These are phyloP conservation scores for Sciurus niger DNA, from an alignment of 2,113 vertebrate species.

Conservation along the genomic window DNA sequence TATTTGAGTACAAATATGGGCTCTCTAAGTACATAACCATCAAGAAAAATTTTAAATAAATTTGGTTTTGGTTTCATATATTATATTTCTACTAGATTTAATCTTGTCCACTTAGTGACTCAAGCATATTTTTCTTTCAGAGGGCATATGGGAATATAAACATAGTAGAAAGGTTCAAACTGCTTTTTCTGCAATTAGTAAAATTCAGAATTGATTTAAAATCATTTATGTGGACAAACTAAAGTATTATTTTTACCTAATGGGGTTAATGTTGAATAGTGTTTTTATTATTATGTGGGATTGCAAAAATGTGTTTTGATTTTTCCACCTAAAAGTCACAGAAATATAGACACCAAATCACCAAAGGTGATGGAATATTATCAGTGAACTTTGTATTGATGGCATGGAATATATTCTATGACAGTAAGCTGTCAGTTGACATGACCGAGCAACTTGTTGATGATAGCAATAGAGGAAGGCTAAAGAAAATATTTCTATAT, in stretches of 20 bases:
- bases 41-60: neutral
- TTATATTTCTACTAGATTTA: neutral
- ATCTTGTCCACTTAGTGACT: neutral
- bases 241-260: neutral
- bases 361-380: neutral
- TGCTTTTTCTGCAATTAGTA: neutral
- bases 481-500: neutral
- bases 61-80: neutral
- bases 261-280: neutral
- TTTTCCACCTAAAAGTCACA: neutral
- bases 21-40: neutral
- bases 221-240: neutral
- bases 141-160: neutral
- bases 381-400: neutral
- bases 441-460: neutral
- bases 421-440: neutral
- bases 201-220: neutral
- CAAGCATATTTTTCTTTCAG: neutral
- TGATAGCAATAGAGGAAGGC: neutral
- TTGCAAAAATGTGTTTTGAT: neutral
- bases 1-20: neutral
- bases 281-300: neutral
- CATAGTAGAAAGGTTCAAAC: neutral
- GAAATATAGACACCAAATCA: neutral
- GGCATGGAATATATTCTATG: accelerated